These are phyloP conservation scores for Ferdinandea cuprea DNA, from an alignment of 2,888 invertebrate genomes.

Conservation along the genomic window DNA sequence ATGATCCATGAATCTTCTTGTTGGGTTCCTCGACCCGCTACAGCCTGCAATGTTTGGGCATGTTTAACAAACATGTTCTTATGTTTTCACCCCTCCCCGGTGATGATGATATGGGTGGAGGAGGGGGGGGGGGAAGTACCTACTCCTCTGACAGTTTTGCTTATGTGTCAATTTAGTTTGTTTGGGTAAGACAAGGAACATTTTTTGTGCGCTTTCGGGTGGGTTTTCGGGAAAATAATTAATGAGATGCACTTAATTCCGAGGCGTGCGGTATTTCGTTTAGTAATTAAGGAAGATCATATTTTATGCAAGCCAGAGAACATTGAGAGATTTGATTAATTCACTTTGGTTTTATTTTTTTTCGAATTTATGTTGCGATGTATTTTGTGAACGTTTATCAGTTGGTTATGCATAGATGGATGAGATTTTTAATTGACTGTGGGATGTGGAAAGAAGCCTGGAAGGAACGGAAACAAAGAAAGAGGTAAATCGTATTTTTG, in stretches of 20 bases:
- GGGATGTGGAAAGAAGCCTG: conserved; percentile 12
- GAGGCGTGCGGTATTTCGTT: conserved; percentile 74
- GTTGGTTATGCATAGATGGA: conserved; percentile 46
- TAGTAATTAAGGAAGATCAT: conserved; percentile 70
- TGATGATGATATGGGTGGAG: not conserved
- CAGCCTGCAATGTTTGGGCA: conserved; percentile 49
- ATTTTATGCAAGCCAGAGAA: conserved; percentile 60
- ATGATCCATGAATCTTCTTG: conserved; percentile 65
- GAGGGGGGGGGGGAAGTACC: conserved; percentile 27
- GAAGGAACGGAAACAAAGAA: conserved; percentile 1
- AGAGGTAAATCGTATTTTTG: conserved; percentile 24
- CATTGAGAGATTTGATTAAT: conserved; percentile 71
- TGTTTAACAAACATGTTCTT: conserved; percentile 69
- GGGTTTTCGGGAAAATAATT: conserved; percentile 77
- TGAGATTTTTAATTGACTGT: conserved; percentile 51
- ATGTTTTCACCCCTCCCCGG: not conserved
- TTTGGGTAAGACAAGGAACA: conserved; percentile 41
- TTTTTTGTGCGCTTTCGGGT: conserved; percentile 57
- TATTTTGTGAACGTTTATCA: conserved; percentile 41
- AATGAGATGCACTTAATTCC: conserved; percentile 77
- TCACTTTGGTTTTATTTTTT: conserved; percentile 22
- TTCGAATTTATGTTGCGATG: not conserved
- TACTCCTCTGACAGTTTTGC: conserved; percentile 54
- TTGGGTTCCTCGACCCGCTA: conserved; percentile 29
- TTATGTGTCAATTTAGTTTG: conserved; percentile 71